Evolutionary conservation across 2,113 vertebrate species (phyloP).

Genomic region (Anoplopoma fimbria): DNA sequence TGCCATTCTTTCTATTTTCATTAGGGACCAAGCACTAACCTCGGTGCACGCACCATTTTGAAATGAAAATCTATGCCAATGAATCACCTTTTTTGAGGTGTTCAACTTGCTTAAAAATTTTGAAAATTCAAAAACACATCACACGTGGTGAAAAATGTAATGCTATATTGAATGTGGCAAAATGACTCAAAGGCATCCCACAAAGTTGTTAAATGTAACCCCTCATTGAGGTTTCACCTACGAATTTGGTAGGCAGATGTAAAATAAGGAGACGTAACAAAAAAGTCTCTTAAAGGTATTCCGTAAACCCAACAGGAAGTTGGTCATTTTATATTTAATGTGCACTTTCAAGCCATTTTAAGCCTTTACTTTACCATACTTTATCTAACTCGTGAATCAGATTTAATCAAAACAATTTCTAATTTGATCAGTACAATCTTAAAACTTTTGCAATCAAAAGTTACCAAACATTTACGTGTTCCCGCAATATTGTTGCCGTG

Average conservation of each 20-base stretch:
- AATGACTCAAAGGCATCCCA: neutral
- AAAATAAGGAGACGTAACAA: neutral
- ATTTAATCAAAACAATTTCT: neutral
- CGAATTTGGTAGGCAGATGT: neutral
- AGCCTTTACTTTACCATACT: neutral
- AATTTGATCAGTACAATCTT: neutral
- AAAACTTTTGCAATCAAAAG: neutral
- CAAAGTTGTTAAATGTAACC: too few species aligned
- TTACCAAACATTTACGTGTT: neutral
- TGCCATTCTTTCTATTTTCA: constrained; percentile 34
- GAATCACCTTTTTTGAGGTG: neutral
- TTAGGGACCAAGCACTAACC: neutral
- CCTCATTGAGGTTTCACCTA: neutral
- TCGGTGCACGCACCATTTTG: neutral
- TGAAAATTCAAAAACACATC: neutral
- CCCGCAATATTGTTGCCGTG: neutral
- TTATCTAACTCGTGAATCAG: neutral
- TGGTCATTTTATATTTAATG: neutral
- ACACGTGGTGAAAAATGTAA: neutral
- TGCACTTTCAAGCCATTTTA: neutral
- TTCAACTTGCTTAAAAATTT: neutral
- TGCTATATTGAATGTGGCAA: neutral
- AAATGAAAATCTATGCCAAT: neutral
- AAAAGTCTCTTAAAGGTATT: neutral
- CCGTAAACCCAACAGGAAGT: neutral